Conservation (phyloP, 1,140 invertebrate species). For the Monochamus saltuarius region DNA sequence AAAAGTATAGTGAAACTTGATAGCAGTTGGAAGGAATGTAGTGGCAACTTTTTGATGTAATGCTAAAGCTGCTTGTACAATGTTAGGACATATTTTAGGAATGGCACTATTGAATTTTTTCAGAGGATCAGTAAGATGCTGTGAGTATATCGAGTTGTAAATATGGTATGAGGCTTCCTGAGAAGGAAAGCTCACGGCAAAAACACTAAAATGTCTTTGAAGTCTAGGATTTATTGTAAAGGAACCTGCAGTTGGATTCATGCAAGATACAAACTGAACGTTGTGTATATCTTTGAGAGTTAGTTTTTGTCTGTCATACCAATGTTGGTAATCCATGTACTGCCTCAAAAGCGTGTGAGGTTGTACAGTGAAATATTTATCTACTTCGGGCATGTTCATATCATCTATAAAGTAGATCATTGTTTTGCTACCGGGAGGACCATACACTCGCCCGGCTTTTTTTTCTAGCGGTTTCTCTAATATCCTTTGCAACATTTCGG, state of each 20-base stretch:
- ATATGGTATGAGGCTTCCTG: constrained; percentile 80
- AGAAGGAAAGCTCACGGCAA: constrained; percentile 83
- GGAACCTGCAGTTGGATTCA: constrained; percentile 95
- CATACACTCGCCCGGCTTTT: constrained; percentile 91
- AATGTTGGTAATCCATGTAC: constrained; percentile 93
- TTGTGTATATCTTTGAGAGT: constrained; percentile 90
- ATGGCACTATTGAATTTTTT: constrained; percentile 68
- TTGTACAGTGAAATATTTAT: constrained; percentile 92
- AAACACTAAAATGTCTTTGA: constrained; percentile 91
- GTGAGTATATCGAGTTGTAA: constrained; percentile 77
- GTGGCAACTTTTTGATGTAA: constrained; percentile 76
- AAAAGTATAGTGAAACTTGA: constrained; percentile 95
- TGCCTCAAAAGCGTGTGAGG: constrained; percentile 92
- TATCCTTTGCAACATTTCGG: constrained; percentile 89
- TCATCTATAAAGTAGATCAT: constrained; percentile 96
- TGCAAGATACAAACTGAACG: constrained; percentile 91
- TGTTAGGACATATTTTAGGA: constrained; percentile 57
- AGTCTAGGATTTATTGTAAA: constrained; percentile 91
- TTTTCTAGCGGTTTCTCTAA: constrained; percentile 93
- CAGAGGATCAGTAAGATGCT: constrained; percentile 69
- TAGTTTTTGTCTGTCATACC: constrained; percentile 86
- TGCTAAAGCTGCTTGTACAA: constrained; percentile 72
- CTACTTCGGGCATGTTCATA: constrained; percentile 97
- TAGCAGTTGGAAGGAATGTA: constrained; percentile 85
- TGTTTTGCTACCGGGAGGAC: constrained; percentile 85